Conservation (phyloP, 1,140 invertebrate species). For the Rhopalosiphum padi region DNA sequence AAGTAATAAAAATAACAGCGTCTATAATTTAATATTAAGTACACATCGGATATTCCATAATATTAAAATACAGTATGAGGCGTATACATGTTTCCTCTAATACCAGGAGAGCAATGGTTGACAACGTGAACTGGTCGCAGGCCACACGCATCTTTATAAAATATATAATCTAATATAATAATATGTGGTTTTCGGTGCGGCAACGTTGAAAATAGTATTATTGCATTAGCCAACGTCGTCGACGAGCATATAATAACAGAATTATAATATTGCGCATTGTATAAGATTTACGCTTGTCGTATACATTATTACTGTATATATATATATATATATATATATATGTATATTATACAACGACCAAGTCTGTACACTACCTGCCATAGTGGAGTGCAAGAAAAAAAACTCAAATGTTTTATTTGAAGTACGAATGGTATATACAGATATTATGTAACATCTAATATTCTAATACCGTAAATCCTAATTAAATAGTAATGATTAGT, state of each 20-base stretch:
- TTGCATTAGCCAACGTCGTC: not conserved
- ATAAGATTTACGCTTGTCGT: not conserved
- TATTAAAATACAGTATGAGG: not conserved
- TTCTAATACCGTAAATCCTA: not conserved
- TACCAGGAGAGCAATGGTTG: not conserved
- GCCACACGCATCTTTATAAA: not conserved
- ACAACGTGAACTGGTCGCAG: not conserved
- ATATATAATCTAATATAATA: too few relatives aligned
- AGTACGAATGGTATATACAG: not conserved
- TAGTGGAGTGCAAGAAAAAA: not conserved
- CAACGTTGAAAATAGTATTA: not conserved
- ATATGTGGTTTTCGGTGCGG: not conserved
- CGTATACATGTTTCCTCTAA: not conserved
- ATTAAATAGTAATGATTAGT: not conserved
- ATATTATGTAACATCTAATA: not conserved
- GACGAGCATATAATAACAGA: not conserved
- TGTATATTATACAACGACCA: too few relatives aligned
- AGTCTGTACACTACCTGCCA: not conserved
- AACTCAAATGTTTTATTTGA: too few relatives aligned
- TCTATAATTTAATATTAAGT: not conserved
- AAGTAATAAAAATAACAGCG: not conserved
- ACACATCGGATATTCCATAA: not conserved
- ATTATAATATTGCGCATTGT: not conserved
- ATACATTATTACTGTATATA: not conserved
- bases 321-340: not conserved